A percentile compares a stretch with the other conserved stretches of the same genome.
phyloP scores from a whole-genome alignment of 2,113 vertebrate genomes.

The Haemorhous mexicanus region DNA sequence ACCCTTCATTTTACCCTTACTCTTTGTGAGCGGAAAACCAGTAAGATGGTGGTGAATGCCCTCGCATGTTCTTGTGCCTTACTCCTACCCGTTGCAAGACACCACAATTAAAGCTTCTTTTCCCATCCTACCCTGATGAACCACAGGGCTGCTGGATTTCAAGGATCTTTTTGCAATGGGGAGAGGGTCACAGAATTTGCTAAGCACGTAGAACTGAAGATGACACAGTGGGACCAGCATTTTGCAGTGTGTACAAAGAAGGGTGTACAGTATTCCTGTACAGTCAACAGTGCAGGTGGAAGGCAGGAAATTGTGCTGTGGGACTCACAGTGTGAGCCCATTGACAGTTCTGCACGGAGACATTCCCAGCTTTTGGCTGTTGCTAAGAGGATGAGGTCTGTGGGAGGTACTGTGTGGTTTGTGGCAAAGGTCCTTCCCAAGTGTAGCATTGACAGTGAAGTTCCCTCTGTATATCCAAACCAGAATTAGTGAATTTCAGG shows the following conservation, averaged over 20 bases:
- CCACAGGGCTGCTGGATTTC: neutral
- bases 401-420: neutral
- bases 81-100: neutral
- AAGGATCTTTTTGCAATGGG: fast-evolving
- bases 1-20: neutral
- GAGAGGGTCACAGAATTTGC: neutral
- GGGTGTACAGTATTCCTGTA: neutral
- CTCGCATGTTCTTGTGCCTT: neutral
- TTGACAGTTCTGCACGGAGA: neutral
- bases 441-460: neutral
- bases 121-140: neutral
- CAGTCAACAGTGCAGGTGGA: neutral
- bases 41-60: neutral
- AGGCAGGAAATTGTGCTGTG: neutral
- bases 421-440: neutral
- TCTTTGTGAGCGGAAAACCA: neutral
- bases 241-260: neutral
- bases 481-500: neutral
- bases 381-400: neutral
- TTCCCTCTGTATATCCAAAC: neutral
- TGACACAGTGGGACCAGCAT: neutral
- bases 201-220: neutral
- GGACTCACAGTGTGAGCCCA: neutral
- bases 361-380: neutral
- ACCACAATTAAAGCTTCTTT: neutral